These are phyloP conservation scores for Oryzaephilus surinamensis DNA, from an alignment of 1,140 invertebrate species.

Conservation along the genomic window DNA sequence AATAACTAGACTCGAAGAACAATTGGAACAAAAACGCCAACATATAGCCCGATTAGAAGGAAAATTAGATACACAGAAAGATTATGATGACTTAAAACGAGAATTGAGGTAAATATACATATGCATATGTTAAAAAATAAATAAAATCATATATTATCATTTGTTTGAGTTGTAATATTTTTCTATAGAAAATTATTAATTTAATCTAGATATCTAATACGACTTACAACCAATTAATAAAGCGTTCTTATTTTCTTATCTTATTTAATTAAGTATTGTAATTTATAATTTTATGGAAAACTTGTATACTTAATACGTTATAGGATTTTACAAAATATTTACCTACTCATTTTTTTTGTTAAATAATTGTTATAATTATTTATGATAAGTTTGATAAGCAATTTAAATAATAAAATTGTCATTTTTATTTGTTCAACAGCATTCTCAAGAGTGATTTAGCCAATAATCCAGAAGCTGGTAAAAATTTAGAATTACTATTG, in stretches of 20 bases:
- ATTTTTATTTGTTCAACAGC: conserved; percentile 40
- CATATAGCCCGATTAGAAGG: conserved; percentile 77
- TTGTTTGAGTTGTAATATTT: too few relatives aligned
- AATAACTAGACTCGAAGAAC: conserved; percentile 77
- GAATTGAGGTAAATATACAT: conserved; percentile 54
- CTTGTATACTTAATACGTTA: too few relatives aligned
- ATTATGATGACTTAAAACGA: conserved; percentile 83
- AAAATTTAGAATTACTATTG: conserved; percentile 66
- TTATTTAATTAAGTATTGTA: conserved; percentile 3
- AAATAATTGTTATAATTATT: too few relatives aligned
- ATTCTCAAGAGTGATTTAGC: conserved; percentile 67
- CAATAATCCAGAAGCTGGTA: conserved; percentile 46
- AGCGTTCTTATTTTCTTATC: conserved; percentile 4
- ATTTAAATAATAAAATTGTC: too few relatives aligned
- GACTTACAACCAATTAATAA: too few relatives aligned
- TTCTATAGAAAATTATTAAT: too few relatives aligned
- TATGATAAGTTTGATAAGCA: too few relatives aligned
- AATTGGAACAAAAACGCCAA: conserved; percentile 75
- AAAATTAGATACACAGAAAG: conserved; percentile 71
- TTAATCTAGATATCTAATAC: too few relatives aligned
- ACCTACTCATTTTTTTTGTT: too few relatives aligned
- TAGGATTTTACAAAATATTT: too few relatives aligned
- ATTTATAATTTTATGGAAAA: too few relatives aligned
- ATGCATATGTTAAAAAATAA: neutral
- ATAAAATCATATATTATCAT: too few relatives aligned